Evolutionary conservation across 2,888 invertebrate species (phyloP).

Genomic region (Lasioglossum zephyrum): DNA sequence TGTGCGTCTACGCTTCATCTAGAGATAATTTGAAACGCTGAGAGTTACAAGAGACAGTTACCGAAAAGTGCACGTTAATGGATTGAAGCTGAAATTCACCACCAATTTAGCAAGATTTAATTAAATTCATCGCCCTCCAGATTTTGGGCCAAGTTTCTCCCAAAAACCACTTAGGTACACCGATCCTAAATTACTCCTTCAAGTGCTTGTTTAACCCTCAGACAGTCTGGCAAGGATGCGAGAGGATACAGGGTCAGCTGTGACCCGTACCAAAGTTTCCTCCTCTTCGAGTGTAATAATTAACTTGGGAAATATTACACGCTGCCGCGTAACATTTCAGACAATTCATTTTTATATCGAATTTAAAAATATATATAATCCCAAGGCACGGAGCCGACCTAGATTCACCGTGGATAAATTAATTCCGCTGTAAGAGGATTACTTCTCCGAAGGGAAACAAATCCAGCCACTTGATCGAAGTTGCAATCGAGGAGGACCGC

Average conservation of each 20-base stretch:
- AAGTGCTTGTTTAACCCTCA: neutral
- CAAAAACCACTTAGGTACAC: conserved; percentile 1
- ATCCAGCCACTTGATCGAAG: neutral
- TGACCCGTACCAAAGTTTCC: neutral
- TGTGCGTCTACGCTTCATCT: neutral
- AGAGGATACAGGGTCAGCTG: neutral
- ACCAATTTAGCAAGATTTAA: neutral
- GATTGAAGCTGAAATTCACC: neutral
- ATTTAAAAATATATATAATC: no score
- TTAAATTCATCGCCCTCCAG: neutral
- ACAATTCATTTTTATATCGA: neutral
- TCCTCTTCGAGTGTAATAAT: neutral
- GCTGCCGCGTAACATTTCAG: neutral
- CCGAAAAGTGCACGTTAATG: neutral
- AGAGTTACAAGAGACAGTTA: neutral
- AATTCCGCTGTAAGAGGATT: neutral
- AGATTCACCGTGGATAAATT: neutral
- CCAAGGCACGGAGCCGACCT: neutral
- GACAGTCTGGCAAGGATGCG: neutral
- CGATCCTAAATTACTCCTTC: conserved; percentile 4
- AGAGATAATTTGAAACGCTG: neutral
- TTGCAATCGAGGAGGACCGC: neutral
- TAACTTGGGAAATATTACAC: neutral
- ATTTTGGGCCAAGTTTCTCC: neutral
- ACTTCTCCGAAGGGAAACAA: neutral